Evolutionary conservation across 2,113 vertebrate genomes (phyloP).

Genomic region (Rhinopomastus cyanomelas): DNA sequence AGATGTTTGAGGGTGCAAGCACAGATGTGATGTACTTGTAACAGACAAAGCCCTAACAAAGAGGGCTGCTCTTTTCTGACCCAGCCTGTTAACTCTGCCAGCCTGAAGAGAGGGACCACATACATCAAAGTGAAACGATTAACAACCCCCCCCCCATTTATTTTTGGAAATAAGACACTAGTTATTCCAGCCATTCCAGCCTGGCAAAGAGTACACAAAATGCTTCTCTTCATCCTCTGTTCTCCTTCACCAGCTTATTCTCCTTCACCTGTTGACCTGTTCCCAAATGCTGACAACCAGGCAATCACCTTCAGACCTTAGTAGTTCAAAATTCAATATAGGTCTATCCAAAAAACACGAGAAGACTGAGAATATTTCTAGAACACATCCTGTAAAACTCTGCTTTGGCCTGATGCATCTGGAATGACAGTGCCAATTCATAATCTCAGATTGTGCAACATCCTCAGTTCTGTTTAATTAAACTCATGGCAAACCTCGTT

Average conservation of each 20-base stretch:
- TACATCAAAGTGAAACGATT: background rate
- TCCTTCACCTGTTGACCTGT: background rate
- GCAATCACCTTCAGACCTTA: background rate
- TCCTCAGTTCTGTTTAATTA: background rate
- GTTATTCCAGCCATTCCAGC: background rate
- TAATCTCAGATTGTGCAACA: background rate
- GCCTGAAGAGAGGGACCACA: background rate
- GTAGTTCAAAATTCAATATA: background rate
- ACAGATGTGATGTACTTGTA: background rate
- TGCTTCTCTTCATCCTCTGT: background rate
- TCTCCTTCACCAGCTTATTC: background rate
- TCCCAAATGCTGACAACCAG: background rate
- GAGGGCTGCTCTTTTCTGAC: background rate
- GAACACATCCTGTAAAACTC: background rate
- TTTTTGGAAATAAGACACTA: background rate
- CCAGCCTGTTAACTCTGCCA: constrained; percentile 3
- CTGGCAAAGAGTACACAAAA: background rate
- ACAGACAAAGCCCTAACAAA: background rate
- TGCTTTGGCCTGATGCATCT: background rate
- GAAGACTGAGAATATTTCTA: background rate
- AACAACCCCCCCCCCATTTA: background rate
- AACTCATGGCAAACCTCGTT: background rate
- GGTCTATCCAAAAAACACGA: background rate
- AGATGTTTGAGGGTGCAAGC: background rate
- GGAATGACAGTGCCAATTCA: background rate